Conservation (phyloP, 2,888 invertebrate species). For the Lordiphosa andalusiaca region DNA sequence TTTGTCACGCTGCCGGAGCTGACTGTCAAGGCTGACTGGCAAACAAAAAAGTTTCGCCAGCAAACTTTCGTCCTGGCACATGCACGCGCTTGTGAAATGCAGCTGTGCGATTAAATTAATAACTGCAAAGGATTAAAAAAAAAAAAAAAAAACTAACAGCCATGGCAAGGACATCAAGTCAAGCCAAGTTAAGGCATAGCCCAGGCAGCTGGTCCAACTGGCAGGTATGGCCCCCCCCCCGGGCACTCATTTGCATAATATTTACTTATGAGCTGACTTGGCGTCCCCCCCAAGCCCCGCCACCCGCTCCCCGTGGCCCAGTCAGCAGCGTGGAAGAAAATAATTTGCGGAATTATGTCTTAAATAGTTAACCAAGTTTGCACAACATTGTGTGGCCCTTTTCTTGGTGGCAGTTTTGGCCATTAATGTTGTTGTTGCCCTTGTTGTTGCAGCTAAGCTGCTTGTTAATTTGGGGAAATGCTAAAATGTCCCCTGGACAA, state of each 20-base stretch:
- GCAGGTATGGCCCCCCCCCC: slow-evolving; percentile 34
- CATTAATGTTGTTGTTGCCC: neutral
- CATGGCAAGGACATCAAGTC: slow-evolving; percentile 60
- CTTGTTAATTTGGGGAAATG: slow-evolving; percentile 44
- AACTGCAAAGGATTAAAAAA: slow-evolving; percentile 68
- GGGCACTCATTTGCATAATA: slow-evolving; percentile 70
- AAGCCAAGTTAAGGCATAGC: slow-evolving; percentile 37
- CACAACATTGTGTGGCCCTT: slow-evolving; percentile 49
- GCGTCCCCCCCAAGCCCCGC: neutral
- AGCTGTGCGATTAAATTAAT: slow-evolving; percentile 74
- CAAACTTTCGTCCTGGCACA: slow-evolving; percentile 1
- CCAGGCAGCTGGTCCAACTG: slow-evolving; percentile 9
- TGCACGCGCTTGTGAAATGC: slow-evolving; percentile 43
- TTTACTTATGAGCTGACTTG: slow-evolving; percentile 55
- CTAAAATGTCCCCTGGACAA: slow-evolving; percentile 14
- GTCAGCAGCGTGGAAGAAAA: slow-evolving; percentile 56
- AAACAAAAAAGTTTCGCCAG: slow-evolving; percentile 26
- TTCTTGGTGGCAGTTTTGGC: slow-evolving; percentile 30
- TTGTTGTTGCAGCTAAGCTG: slow-evolving; percentile 31
- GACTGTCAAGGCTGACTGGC: slow-evolving; percentile 33
- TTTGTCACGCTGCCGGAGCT: slow-evolving; percentile 41
- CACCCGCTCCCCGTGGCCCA: slow-evolving; percentile 14
- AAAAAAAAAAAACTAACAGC: slow-evolving; percentile 55
- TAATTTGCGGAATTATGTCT: slow-evolving; percentile 74
- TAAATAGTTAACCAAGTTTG: slow-evolving; percentile 72